Base-by-base conservation (phyloP, 2,797 vertebrate genomes). In the Melanotaenia maccullochi region DNA sequence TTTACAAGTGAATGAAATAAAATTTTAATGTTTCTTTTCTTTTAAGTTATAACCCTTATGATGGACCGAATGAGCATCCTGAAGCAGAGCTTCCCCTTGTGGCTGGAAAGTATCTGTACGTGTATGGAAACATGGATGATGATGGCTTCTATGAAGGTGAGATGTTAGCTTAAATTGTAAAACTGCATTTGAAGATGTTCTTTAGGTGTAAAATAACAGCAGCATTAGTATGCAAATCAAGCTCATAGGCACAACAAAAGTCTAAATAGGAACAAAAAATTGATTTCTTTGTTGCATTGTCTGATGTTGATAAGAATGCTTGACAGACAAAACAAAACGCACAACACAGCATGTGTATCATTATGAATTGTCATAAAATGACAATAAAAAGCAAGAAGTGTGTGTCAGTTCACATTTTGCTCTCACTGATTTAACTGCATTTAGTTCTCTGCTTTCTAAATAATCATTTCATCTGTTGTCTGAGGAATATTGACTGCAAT, bases 141-240 rank as follows among this genome's bases (percentile, higher is more conserved):
- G 98, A 99, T 11, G 98, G 98, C 44, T 99, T 99, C 92, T 99
- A 97, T 22, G 96, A 99, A 96, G 98, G 98, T 99, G 81, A 87
- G 90, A 76, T 33, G 32, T 30, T 13, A 42, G 65, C 60, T 28
- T 3, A 63, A 22, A 60, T 25, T 58, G 25, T 58, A n/a, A 22
- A 59, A 18, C 24, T 62, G 40, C 22, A 4, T 67, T 60, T 69
- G 44, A 68, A 64, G 38, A 24, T 22, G 22, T 9, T 6, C 7
- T 56, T 59, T 13, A 33, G 44, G 40, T 1, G 1, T n/a, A 30
- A 64, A 52, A 57, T 44, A 38, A 18, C 14, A 65, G 22, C n/a
- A 52, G 33, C 24, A 40, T 16, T 16, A 18, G 38, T 40, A 40
- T 40, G 40, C 40, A 42, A 42, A 42, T 18, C 40, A 42, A 42